These are phyloP conservation scores for Ctenomys sociabilis DNA, from an alignment of 2,113 vertebrate species.

Conservation along the genomic window DNA sequence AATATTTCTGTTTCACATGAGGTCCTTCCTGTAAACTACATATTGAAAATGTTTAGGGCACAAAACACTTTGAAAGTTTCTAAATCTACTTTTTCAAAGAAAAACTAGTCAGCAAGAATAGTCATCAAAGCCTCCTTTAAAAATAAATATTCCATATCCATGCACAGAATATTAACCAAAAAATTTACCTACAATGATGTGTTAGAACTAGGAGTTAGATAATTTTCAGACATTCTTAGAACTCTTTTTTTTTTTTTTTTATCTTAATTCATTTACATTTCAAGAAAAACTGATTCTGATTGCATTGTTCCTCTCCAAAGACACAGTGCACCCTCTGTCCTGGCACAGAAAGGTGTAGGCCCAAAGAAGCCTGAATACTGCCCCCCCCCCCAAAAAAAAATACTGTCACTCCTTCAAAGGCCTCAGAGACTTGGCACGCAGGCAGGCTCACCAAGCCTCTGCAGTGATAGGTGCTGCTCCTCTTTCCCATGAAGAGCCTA, in stretches of 20 bases:
- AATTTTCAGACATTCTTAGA: neutral
- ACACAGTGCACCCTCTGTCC: neutral
- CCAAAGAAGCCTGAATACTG: neutral
- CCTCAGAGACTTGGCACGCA: neutral
- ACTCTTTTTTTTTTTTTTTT: neutral
- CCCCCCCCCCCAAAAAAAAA: neutral
- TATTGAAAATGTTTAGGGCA: neutral
- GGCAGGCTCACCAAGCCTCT: neutral
- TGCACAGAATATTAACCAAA: neutral
- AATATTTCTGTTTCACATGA: neutral
- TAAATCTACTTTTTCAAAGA: slow-evolving; percentile 21
- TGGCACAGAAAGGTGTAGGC: neutral
- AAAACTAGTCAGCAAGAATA: neutral
- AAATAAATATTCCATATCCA: neutral
- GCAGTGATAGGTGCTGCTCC: neutral
- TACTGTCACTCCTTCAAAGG: neutral
- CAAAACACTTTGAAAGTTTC: neutral
- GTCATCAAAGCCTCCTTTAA: neutral
- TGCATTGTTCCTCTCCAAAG: neutral
- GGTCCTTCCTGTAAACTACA: neutral
- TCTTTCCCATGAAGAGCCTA: neutral
- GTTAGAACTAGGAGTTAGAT: neutral
- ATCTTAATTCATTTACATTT: slow-evolving; percentile 34
- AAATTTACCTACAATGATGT: neutral
- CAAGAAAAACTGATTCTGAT: neutral